Evolutionary conservation across 2,888 invertebrate species (phyloP), one percentile per base, ranked within the genome.

Genomic region (Trichogramma evanescens): DNA sequence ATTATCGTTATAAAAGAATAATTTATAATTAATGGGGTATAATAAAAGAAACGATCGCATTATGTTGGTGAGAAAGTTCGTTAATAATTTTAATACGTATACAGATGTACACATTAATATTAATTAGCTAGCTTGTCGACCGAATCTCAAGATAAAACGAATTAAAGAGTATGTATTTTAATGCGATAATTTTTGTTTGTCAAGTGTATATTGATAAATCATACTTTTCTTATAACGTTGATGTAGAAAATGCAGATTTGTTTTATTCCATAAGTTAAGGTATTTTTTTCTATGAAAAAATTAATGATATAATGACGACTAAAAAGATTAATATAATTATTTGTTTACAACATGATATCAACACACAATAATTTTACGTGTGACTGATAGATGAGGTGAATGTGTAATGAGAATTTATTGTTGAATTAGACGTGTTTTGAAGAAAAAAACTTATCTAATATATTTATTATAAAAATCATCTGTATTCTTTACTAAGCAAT

Each of bases 401-500:
- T 26, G 55, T 53, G 59, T 59, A 59, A 58, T 58, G 58, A 62
- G 64, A 64, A 64, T 64, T 64, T 62, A 55, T 64, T 64, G 42
- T 62, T 59, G 46, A 62, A 64, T 59, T 61, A 64, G 57, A 62
- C 59, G 55, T 62, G 55, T 62, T 62, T 61, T 58, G 26, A 26
- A 26, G 26, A 26, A 26, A 26, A 55, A 62, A 64, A 13, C 62
- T 26, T 26, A 26, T 26, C 26, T 26, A 26, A 70, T 71, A 68
- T 71, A 71, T 72, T 70, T 72, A 72, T 72, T 71, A 70, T 65
- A 67, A 64, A 59, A 26, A 66, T 67, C 69, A 69, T 63, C 65
- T 71, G 66, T 69, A 68, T 70, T 72, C 66, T 70, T 67, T 68
- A 70, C 63, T 71, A 68, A 71, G 69, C 69, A 71, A 72, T 73